Evolutionary conservation across 2,797 vertebrate genomes (phyloP).

Genomic region (Pangasius djambal): DNA sequence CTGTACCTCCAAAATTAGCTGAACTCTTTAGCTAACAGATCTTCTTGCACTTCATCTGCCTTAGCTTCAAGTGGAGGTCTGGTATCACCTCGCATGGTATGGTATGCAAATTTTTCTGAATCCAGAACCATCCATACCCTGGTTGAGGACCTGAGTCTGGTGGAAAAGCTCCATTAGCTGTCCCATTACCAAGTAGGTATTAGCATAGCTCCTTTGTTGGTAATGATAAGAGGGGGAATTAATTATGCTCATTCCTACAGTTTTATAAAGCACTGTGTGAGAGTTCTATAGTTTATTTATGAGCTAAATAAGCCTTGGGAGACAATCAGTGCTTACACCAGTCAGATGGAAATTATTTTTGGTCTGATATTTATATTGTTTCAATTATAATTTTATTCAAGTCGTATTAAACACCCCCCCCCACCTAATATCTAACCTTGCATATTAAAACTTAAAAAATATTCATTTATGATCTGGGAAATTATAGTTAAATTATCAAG

Average conservation of each 20-base stretch:
- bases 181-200: neutral
- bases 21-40: neutral
- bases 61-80: neutral
- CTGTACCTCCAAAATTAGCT: neutral
- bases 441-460: neutral
- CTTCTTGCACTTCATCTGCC: neutral
- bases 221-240: neutral
- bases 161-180: neutral
- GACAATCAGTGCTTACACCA: neutral
- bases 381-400: neutral
- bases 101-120: neutral
- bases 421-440: neutral
- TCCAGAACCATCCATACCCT: neutral
- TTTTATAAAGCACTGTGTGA: neutral
- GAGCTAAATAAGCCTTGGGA: neutral
- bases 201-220: neutral
- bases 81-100: neutral
- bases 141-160: neutral
- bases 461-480: neutral
- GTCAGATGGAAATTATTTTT: neutral
- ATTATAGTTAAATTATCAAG: constrained; percentile 1
- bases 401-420: neutral
- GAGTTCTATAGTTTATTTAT: neutral
- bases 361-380: neutral
- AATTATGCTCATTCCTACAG: neutral